Conservation (phyloP, 2,797 vertebrate species). For the Toxotes lorentzi region DNA sequence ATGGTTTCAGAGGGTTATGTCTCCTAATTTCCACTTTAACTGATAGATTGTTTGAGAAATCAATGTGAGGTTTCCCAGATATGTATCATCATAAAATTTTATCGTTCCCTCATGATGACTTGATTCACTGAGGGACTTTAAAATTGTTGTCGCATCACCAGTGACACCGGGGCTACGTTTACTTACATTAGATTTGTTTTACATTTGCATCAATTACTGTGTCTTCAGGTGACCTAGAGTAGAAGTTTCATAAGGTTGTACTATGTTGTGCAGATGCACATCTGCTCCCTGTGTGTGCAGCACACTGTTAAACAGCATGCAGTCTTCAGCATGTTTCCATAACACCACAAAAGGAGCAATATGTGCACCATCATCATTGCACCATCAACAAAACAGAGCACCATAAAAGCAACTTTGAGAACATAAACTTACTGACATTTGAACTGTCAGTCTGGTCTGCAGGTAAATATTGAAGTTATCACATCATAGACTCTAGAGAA, state of each 20-base stretch:
- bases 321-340: background rate
- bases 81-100: background rate
- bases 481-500: constrained; percentile 1
- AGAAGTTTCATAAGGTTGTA: background rate
- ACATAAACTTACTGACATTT: constrained; percentile 6
- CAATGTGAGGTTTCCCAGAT: constrained; percentile 26
- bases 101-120: background rate
- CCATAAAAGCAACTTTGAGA: background rate
- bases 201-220: background rate
- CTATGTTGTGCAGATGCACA: background rate
- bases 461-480: constrained; percentile 42
- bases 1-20: constrained; percentile 18
- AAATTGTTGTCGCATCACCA: background rate
- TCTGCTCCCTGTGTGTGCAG: background rate
- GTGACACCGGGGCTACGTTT: background rate
- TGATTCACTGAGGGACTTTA: background rate
- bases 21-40: constrained; percentile 20
- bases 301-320: background rate
- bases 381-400: constrained; percentile 2
- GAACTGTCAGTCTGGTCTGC: constrained; percentile 9
- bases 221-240: background rate
- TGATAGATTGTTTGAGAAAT: constrained; percentile 3
- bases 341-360: background rate
- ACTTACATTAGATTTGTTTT: background rate
- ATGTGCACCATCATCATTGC: background rate